phyloP scores from a whole-genome alignment of 2,797 vertebrate genomes.

The Melanotaenia maccullochi region DNA sequence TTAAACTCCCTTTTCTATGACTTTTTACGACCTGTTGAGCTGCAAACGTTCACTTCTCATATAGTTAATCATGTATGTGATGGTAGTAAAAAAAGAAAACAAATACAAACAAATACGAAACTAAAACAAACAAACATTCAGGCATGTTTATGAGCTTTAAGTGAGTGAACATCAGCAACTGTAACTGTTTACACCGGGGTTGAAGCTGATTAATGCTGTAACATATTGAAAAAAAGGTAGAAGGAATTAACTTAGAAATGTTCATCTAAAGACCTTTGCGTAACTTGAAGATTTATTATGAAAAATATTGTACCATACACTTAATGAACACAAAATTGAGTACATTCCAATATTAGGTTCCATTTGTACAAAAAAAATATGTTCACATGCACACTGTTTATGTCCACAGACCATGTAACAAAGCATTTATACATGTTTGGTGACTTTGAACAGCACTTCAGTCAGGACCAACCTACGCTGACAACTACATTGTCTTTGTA shows the following conservation, averaged over 20 bases:
- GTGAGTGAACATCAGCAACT: not conserved
- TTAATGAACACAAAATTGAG: not conserved
- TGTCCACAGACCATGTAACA: no score
- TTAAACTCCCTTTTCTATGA: not conserved
- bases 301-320: not conserved
- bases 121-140: not conserved
- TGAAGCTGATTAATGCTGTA: not conserved
- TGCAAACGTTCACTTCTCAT: not conserved
- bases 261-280: no score
- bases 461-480: no score
- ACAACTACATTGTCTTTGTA: no score
- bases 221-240: not conserved
- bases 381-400: no score
- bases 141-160: not conserved
- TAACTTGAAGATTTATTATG: no score
- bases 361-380: no score
- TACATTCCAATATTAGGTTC: no score
- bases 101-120: not conserved
- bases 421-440: no score
- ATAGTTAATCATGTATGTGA: not conserved
- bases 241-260: no score
- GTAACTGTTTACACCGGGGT: not conserved
- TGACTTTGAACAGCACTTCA: no score
- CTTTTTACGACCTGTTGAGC: not conserved
- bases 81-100: not conserved